Evolutionary conservation across 2,797 vertebrate genomes (phyloP), one percentile per base, ranked within the genome.

Genomic region (Sus cebifrons): DNA sequence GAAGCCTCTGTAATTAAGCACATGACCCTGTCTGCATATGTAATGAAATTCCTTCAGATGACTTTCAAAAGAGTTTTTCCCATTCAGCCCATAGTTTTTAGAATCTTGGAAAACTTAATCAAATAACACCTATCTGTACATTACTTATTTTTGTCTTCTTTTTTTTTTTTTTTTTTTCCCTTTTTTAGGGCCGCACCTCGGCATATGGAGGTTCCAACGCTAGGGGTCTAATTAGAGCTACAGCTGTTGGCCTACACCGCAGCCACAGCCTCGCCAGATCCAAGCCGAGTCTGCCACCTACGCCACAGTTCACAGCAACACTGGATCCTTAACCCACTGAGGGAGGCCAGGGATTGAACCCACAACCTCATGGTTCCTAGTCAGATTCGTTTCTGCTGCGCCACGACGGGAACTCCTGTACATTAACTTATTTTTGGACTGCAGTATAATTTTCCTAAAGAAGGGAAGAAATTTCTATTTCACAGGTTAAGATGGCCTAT

Each of bases 51-150:
- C 17, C n/a, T 84, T 36, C 77, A 44, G 1, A 17, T 56, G 1
- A 77, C 16, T 93, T 95, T 85, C 49, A 84, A 64, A 86, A 81
- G 4, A 81, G 84, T 27, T 78, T 89, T 65, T 36, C 27, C 67
- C 29, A 32, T 73, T 96, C 16, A 83, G 21, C 6, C 14, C 16
- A 36, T 29, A 29, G 17, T 54, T 94, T 73, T 88, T 71, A 74
- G 62, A 81, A 60, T 67, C 27, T 77, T 93, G 44, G n/a, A 79
- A 82, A 85, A 85, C 23, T 85, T 96, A 16, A 74, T 91, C 13
- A 87, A 64, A 85, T 49, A 85, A 65, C 62, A 4, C 52, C 11
- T 49, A 9, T 88, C 27, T 83, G 29, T 74, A 67, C 36, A 74
- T 62, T 75, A 56, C 60, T 92, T 92, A 40, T 25, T 36, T 36